phyloP scores from a whole-genome alignment of 1,140 invertebrate genomes.

The Drepana arcuata region DNA sequence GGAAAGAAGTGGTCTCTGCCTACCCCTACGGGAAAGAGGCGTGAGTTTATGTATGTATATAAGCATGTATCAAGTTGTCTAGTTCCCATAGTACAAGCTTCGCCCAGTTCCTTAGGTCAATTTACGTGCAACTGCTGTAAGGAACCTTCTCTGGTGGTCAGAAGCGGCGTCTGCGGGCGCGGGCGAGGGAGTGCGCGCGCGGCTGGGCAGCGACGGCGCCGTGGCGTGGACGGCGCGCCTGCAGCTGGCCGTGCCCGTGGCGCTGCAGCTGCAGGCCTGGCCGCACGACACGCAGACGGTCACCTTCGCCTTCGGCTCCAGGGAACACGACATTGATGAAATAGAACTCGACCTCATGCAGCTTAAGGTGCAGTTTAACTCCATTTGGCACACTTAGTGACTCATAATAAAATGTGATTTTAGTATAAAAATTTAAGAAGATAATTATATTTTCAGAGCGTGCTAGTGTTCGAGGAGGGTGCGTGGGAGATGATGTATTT shows the following conservation, averaged over 20 bases:
- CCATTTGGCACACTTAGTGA: no score
- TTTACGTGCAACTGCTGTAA: no score
- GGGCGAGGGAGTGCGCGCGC: conserved; percentile 28
- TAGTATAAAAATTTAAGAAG: background rate
- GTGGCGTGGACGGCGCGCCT: conserved; percentile 29
- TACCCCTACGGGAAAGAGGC: no score
- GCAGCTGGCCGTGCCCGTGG: conserved; percentile 31
- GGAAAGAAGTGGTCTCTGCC: no score
- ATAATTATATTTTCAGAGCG: conserved; percentile 14
- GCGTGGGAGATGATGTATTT: conserved; percentile 36
- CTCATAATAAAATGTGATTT: no score
- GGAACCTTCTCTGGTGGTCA: background rate
- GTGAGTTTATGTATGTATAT: no score
- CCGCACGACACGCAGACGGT: conserved; percentile 33
- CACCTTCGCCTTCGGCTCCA: conserved; percentile 39
- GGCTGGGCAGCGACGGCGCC: conserved; percentile 24
- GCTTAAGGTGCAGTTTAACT: conserved; percentile 17
- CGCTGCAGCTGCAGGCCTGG: conserved; percentile 32
- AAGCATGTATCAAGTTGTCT: no score
- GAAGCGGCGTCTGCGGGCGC: conserved; percentile 5
- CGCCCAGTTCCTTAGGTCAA: no score
- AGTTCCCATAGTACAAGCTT: no score
- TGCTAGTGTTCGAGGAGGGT: conserved; percentile 33
- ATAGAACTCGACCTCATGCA: conserved; percentile 22
- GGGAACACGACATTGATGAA: conserved; percentile 24